Percentiles rank a stretch among this genome's conserved stretches.
Conservation (phyloP, 2,113 vertebrate species). For the Thryonomys swinderianus region DNA sequence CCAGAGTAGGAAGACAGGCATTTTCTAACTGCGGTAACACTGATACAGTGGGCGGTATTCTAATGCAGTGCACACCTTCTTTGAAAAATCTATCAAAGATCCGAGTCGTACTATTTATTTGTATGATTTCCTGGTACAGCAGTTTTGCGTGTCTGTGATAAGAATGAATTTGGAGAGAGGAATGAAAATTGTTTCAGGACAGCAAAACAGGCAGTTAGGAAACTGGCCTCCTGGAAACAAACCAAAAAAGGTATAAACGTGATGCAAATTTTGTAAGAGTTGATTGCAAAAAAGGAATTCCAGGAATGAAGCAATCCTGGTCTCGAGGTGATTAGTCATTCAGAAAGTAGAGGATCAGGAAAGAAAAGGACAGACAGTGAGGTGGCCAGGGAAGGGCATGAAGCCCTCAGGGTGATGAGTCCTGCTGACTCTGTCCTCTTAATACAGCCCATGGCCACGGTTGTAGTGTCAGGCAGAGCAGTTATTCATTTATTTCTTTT, state of each 20-base stretch:
- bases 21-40: not conserved
- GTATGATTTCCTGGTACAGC: not conserved
- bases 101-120: not conserved
- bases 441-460: not conserved
- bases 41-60: not conserved
- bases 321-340: not conserved
- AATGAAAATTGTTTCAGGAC: slow-evolving; percentile 35
- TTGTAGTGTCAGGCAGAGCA: not conserved
- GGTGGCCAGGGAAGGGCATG: too few species aligned
- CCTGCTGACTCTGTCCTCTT: not conserved
- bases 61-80: slow-evolving; percentile 20
- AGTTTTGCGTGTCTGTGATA: not conserved
- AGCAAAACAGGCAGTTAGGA: not conserved
- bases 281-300: slow-evolving; percentile 57
- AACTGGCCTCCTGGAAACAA: not conserved
- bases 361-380: too few species aligned
- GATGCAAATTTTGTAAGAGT: slow-evolving; percentile 36
- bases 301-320: slow-evolving; percentile 56
- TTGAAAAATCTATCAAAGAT: slow-evolving; percentile 27
- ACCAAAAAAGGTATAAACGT: not conserved
- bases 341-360: not conserved
- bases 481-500: not conserved
- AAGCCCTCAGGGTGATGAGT: not conserved
- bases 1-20: not conserved
- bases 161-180: not conserved